Evolutionary conservation across 2,113 vertebrate species (phyloP), one percentile per base, ranked within the genome.

Genomic region (Phyllopteryx taeniolatus): DNA sequence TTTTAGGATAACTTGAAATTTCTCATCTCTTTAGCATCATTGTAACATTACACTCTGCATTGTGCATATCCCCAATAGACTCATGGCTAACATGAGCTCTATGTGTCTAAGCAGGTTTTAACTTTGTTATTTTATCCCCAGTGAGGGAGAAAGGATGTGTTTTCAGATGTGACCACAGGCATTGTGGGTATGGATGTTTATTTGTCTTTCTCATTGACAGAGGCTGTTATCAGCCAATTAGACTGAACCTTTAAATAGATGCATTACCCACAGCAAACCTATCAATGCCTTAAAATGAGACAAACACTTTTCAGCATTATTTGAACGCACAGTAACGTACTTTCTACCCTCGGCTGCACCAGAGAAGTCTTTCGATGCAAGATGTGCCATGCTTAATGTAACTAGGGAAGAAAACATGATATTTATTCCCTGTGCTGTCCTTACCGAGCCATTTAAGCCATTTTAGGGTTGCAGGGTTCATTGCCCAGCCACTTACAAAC

Each of bases 171-270:
- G 78, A 64, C 85, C 44, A 54, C 71, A 17, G 82, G 88, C 82
- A 59, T 66, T 72, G 75, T 73, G 72, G 74, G 39, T 19, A 31
- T 62, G 76, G 74, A 81, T 83, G 90, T 87, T 85, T 91, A 87
- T 90, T 89, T 91, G 74, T 86, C 82, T 90, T 88, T 86, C 76
- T 68, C 65, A 70, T 51, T 81, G 84, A 83, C 81, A 83, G 62
- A 79, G 65, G 75, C 75, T 83, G 78, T 85, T 84, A 86, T 86
- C 84, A 84, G 76, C 78, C 82, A 76, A 46, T 67, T 15, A 49
- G 70, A 57, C 73, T 70, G 31, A 56, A 73, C 49, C 31, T 33
- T 68, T 33, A 46, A 8, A 8, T 27, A 39, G 39, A 42, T 43
- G 1, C 49, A 44, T 69, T 46, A 4, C 43, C 7, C 42, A 44